Conservation (phyloP, 2,888 invertebrate genomes). For the Cinara cedri region DNA sequence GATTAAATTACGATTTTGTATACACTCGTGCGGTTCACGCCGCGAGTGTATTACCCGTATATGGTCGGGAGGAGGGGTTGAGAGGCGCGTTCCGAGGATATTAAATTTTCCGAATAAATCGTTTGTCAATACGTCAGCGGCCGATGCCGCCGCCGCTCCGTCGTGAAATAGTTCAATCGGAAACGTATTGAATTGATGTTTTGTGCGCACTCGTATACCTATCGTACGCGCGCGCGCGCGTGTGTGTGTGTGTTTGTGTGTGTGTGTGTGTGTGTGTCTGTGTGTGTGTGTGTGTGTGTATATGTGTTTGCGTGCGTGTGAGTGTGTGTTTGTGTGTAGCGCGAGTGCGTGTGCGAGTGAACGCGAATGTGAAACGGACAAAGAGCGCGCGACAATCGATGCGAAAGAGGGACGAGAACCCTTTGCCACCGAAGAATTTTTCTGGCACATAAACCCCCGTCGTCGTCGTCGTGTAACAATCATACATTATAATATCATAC, state of each 20-base stretch:
- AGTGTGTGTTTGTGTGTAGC: too few species aligned
- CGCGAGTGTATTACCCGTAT: constrained; percentile 3
- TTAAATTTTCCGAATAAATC: constrained; percentile 37
- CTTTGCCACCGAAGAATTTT: constrained; percentile 28
- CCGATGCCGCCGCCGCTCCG: constrained; percentile 13
- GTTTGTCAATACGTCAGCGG: constrained; percentile 42
- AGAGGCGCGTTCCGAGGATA: constrained; percentile 15
- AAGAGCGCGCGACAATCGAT: constrained; percentile 26
- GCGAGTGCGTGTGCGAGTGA: too few species aligned
- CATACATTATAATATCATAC: not conserved
- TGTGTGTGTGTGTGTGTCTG: too few species aligned
- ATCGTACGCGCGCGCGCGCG: too few species aligned
- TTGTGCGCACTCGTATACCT: not conserved
- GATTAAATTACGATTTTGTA: too few species aligned
- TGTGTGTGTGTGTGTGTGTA: too few species aligned
- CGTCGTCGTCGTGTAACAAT: not conserved
- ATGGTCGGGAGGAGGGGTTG: too few species aligned
- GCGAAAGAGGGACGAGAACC: constrained; percentile 15
- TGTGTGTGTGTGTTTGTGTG: too few species aligned
- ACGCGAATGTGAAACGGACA: constrained; percentile 37
- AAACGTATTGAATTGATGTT: constrained; percentile 44
- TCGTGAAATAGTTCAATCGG: constrained; percentile 46
- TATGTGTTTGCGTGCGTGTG: too few species aligned
- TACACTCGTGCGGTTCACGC: too few species aligned
- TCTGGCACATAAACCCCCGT: constrained; percentile 15